Conservation (phyloP, 2,113 vertebrate genomes). For the Ammodramus savannarum region DNA sequence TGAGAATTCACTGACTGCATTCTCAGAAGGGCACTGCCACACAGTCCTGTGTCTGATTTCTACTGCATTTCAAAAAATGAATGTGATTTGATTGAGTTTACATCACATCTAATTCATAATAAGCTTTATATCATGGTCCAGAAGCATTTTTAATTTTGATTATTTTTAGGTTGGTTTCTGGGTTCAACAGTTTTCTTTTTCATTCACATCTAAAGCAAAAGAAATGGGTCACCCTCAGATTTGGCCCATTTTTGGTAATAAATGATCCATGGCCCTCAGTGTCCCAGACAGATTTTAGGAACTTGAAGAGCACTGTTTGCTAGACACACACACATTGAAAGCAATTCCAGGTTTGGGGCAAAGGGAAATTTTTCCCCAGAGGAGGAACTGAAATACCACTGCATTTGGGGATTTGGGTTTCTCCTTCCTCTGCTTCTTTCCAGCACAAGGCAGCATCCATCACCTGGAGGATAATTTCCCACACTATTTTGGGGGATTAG, state of each 20-base stretch:
- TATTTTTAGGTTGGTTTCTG: neutral
- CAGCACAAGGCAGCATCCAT: neutral
- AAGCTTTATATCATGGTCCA: neutral
- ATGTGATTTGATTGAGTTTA: neutral
- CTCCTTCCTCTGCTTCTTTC: neutral
- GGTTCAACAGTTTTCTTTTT: neutral
- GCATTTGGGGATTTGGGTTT: neutral
- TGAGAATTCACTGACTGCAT: neutral
- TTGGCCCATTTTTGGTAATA: neutral
- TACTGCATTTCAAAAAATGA: neutral
- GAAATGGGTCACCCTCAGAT: neutral
- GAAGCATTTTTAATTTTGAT: neutral
- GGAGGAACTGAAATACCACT: neutral
- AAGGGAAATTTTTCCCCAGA: neutral
- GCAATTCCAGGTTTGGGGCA: neutral
- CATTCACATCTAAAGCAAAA: neutral
- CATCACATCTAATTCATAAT: neutral
- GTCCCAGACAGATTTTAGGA: neutral
- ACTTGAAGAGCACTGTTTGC: neutral
- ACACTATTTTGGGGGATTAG: rapidly evolving
- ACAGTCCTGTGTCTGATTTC: neutral
- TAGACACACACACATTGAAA: neutral
- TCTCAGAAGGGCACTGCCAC: neutral
- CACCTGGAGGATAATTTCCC: neutral
- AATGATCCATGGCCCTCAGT: neutral